These are phyloP conservation scores for Boulengeromyrus knoepffleri DNA, from an alignment of 2,113 vertebrate genomes.

Conservation along the genomic window DNA sequence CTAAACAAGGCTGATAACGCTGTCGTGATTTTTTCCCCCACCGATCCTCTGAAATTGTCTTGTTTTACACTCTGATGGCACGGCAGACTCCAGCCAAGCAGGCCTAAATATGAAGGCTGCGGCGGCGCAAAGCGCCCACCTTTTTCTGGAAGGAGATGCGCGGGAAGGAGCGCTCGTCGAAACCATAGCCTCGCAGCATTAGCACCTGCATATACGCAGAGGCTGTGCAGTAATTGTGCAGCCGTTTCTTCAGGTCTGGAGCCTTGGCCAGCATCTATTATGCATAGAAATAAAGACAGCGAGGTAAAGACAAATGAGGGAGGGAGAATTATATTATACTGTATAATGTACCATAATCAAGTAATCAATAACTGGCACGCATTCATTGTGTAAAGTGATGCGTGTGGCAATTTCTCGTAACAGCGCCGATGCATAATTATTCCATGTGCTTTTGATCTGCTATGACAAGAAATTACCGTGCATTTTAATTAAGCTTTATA, in stretches of 20 bases:
- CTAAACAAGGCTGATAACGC: not conserved
- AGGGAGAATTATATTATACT: not conserved
- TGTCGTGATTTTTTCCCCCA: not conserved
- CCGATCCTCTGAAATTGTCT: not conserved
- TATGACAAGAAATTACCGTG: not conserved
- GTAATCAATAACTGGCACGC: not conserved
- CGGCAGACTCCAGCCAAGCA: not conserved
- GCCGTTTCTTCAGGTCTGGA: conserved; percentile 23
- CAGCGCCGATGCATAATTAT: not conserved
- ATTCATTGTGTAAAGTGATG: not conserved
- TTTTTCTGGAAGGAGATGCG: conserved; percentile 66
- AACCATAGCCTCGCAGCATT: conserved; percentile 66
- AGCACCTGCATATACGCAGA: conserved; percentile 63
- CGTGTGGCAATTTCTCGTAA: not conserved
- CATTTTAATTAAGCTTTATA: not conserved
- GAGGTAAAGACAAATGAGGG: not conserved
- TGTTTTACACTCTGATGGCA: not conserved
- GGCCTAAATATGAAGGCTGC: not conserved
- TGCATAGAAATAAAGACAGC: not conserved
- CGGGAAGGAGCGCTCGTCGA: conserved; percentile 55
- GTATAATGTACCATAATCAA: not conserved
- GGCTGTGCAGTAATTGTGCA: conserved; percentile 63
- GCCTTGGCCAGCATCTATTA: conserved; percentile 48
- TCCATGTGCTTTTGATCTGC: not conserved
- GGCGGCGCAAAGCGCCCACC: conserved; percentile 44